Base-by-base conservation (phyloP, 2,113 vertebrate species). In the Archilochus colubris region DNA sequence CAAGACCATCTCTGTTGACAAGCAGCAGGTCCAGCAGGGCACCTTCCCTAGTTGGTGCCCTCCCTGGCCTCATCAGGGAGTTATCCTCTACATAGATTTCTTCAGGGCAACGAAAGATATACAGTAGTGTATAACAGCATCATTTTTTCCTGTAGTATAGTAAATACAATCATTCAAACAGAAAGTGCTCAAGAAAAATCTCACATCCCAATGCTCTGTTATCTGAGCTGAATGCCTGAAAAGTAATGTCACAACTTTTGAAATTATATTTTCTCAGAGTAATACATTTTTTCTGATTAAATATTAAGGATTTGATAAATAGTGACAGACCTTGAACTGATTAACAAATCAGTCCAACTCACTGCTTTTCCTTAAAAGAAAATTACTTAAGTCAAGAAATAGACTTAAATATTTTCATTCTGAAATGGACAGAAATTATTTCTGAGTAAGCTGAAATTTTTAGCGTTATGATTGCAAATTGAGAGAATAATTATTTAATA, bases 111-210 rank as follows among this genome's bases (percentile, higher is more conserved):
- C 91, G n/a, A 59, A 44, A 89, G 53, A 68, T 40, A 86, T 62
- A 69, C 18, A 88, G 69, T 66, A 70, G 43, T 43, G 43, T 81
- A 62, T 27, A 94, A 89, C 25, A 80, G 36, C 68, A 68, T 64
- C 24, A 19, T 85, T 83, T 87, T 92, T 91, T 96, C 53, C 80
- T n/a, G 36, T 24, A 74, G 14, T 74, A 61, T 14, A 73, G 51
- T 82, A 93, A 88, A 94, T 73, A 86, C 14, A 94, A 92, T 78
- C 31, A 86, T 80, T 57, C 25, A 48, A 36, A 88, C 30, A 89
- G 66, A 94, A 93, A 68, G 24, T 54, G 61, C 22, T 87, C 44
- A 86, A 69, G 58, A 96, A 93, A 86, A 89, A 81, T 38, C 53
- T 90, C 31, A 64, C 27, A 81, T 83, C 16, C 28, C n/a, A 36